Conservation (phyloP, 2,113 vertebrate genomes). For the Phyllostomus discolor region DNA sequence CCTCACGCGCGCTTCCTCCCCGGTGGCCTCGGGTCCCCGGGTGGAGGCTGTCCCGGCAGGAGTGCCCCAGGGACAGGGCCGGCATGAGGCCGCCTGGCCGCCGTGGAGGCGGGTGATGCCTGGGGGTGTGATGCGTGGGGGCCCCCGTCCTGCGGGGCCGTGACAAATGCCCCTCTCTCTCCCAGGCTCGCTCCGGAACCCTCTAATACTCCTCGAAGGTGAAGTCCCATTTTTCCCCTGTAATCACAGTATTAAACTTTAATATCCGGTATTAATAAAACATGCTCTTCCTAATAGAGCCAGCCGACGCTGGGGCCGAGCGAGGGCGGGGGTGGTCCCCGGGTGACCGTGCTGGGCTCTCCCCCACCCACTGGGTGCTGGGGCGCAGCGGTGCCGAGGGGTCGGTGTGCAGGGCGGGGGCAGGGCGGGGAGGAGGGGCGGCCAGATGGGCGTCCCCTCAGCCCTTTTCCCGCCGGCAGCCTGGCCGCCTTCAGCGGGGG, state of each 20-base stretch:
- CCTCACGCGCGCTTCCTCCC: background rate
- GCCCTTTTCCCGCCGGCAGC: too few relatives aligned
- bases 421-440: fast-evolving
- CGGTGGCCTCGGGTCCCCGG: background rate
- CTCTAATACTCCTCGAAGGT: constrained; percentile 67
- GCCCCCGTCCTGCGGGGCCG: background rate
- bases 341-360: background rate
- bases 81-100: fast-evolving
- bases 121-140: background rate
- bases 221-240: constrained; percentile 76
- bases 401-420: background rate
- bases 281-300: constrained; percentile 57
- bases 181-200: constrained; percentile 33
- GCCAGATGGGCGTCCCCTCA: fast-evolving
- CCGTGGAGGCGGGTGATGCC: background rate
- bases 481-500: fast-evolving
- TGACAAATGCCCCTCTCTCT: constrained; percentile 67
- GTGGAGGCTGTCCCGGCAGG: background rate
- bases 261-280: constrained; percentile 75
- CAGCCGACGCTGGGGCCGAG: background rate
- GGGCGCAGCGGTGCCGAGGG: background rate
- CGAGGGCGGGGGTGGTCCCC: background rate
- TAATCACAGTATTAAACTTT: constrained; percentile 81
- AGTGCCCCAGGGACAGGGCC: fast-evolving
- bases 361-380: fast-evolving